phyloP scores from a whole-genome alignment of 2,113 vertebrate genomes.

The Coptodon rendalli region DNA sequence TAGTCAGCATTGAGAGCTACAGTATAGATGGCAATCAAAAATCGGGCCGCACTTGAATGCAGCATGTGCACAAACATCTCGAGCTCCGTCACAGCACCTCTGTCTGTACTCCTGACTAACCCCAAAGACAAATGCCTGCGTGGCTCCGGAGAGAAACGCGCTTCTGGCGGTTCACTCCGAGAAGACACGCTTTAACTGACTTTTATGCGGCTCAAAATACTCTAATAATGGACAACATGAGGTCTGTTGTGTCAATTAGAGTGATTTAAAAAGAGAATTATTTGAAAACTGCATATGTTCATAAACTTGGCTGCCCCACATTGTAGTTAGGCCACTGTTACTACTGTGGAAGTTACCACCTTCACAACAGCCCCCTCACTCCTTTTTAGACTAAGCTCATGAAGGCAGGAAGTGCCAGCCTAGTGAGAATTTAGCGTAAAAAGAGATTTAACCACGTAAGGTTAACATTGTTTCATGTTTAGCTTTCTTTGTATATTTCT shows the following conservation, averaged over 20 bases:
- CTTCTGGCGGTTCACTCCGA: not conserved
- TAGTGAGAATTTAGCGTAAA: not conserved
- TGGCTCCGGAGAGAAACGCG: conserved; percentile 7
- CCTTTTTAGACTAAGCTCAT: not conserved
- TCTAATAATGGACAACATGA: not conserved
- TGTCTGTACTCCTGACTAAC: not conserved
- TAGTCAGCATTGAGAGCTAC: not conserved
- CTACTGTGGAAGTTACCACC: not conserved
- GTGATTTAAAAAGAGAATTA: not conserved
- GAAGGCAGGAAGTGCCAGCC: not conserved
- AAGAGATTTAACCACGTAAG: too few relatives aligned
- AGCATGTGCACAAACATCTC: conserved; percentile 46
- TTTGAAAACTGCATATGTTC: not conserved
- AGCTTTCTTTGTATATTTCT: not conserved
- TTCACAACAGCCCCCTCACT: not conserved
- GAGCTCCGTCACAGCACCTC: not conserved
- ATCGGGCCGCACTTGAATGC: conserved; percentile 19
- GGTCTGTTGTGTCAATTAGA: not conserved
- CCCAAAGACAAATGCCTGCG: conserved; percentile 36
- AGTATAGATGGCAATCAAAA: not conserved
- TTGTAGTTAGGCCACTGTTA: not conserved
- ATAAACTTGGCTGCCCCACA: not conserved
- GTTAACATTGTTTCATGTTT: not conserved
- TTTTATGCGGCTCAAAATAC: not conserved
- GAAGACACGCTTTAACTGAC: not conserved